A percentile compares a stretch with the other conserved stretches of the same genome.
phyloP scores from a whole-genome alignment of 1,140 invertebrate species.

The Camponotus pennsylvanicus region DNA sequence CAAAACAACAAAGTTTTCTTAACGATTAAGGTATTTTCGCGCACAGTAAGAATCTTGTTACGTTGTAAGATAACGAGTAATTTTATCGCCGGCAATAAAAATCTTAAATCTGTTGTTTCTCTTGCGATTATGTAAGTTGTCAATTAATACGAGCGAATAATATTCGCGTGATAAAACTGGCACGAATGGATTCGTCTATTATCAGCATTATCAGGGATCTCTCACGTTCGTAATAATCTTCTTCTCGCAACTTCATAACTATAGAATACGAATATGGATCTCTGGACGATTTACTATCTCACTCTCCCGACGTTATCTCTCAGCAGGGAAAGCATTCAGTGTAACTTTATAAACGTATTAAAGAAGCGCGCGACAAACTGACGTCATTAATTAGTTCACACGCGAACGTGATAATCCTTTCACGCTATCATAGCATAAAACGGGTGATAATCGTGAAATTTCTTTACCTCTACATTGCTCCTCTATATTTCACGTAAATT shows the following conservation, averaged over 20 bases:
- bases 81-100: background rate
- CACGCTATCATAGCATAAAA: background rate
- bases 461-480: background rate
- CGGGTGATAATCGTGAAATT: background rate
- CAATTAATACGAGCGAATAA: background rate
- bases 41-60: constrained; percentile 8
- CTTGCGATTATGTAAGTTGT: constrained; percentile 4
- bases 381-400: constrained; percentile 41
- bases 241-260: background rate
- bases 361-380: constrained; percentile 21
- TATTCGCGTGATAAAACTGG: constrained; percentile 1
- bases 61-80: background rate
- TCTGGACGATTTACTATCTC: background rate
- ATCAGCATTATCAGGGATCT: background rate
- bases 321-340: background rate
- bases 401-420: constrained; percentile 16
- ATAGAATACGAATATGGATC: background rate
- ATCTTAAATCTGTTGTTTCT: background rate
- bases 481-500: background rate
- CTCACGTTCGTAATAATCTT: background rate
- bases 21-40: constrained; percentile 7
- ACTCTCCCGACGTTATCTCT: background rate
- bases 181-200: background rate
- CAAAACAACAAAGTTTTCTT: constrained; percentile 28
- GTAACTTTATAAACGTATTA: background rate